A percentile compares a stretch with the other conserved stretches of the same genome.
These are phyloP conservation scores for Atta texana DNA, from an alignment of 1,140 invertebrate species.

Conservation along the genomic window DNA sequence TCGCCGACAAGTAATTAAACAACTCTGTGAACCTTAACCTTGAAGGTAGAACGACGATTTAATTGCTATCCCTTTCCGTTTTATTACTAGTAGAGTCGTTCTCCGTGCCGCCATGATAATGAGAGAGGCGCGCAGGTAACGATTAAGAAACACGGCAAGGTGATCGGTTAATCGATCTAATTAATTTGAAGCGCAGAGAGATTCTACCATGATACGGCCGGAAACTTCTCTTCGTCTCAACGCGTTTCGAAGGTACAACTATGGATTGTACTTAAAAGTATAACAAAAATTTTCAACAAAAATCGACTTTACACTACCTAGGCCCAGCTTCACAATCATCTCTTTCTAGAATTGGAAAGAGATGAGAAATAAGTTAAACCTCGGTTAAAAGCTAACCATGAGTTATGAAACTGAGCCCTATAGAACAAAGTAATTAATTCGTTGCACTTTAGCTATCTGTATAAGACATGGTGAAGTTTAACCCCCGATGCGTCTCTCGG, in stretches of 20 bases:
- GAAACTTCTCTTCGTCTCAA: conserved; percentile 1
- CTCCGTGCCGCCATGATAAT: conserved; percentile 1
- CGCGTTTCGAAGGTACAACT: conserved; percentile 10
- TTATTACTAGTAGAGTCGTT: background rate
- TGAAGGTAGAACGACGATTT: background rate
- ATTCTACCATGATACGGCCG: conserved; percentile 15
- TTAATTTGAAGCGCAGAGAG: conserved; percentile 56
- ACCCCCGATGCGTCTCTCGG: conserved; percentile 64
- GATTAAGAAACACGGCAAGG: conserved; percentile 50
- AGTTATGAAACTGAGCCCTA: background rate
- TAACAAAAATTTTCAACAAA: too few relatives aligned
- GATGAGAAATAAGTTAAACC: too few relatives aligned
- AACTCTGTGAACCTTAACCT: conserved; percentile 25
- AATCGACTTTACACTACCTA: background rate
- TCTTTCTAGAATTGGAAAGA: too few relatives aligned
- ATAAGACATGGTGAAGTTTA: conserved; percentile 67
- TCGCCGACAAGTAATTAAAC: background rate
- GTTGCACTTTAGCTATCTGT: conserved; percentile 59
- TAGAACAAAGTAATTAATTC: conserved; percentile 41
- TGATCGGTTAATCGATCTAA: conserved; percentile 65
- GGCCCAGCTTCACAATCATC: too few relatives aligned
- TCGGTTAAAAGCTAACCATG: too few relatives aligned
- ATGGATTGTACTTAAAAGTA: background rate
- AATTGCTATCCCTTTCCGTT: background rate
- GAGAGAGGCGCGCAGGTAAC: conserved; percentile 11